phyloP scores from a whole-genome alignment of 1,140 invertebrate species.

The Caenorhabditis latens region DNA sequence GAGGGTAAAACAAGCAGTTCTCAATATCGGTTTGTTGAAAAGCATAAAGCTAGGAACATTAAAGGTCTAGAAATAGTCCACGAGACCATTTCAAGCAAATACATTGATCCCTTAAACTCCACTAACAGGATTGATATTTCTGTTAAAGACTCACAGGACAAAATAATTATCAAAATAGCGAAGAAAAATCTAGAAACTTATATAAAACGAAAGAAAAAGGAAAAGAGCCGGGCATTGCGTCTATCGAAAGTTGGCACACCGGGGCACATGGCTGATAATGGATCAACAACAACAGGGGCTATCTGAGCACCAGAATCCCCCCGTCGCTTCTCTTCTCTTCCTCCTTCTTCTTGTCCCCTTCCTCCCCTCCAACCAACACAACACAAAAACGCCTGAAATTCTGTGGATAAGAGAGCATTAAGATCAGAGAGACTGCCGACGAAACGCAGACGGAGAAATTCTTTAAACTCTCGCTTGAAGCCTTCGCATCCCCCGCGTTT shows the following conservation, averaged over 20 bases:
- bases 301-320: background rate
- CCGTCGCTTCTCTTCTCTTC: background rate
- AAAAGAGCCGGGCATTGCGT: background rate
- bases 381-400: constrained; percentile 41
- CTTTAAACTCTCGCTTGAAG: constrained; percentile 4
- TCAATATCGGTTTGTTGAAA: too few relatives aligned
- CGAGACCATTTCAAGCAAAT: too few relatives aligned
- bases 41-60: too few relatives aligned
- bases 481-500: constrained; percentile 33
- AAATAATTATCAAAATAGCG: too few relatives aligned
- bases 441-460: constrained; percentile 10
- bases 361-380: background rate
- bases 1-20: too few relatives aligned
- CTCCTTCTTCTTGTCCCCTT: background rate
- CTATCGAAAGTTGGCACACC: too few relatives aligned
- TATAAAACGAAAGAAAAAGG: background rate
- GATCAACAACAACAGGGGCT: constrained; percentile 47
- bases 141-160: too few relatives aligned
- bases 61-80: too few relatives aligned
- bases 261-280: constrained; percentile 32
- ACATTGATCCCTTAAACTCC: too few relatives aligned
- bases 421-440: background rate
- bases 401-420: background rate
- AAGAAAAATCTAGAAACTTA: background rate
- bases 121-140: too few relatives aligned